A percentile compares a stretch with the other conserved stretches of the same genome.
These are phyloP conservation scores for Indicator maculatus DNA, from an alignment of 2,113 vertebrate species.

Conservation along the genomic window DNA sequence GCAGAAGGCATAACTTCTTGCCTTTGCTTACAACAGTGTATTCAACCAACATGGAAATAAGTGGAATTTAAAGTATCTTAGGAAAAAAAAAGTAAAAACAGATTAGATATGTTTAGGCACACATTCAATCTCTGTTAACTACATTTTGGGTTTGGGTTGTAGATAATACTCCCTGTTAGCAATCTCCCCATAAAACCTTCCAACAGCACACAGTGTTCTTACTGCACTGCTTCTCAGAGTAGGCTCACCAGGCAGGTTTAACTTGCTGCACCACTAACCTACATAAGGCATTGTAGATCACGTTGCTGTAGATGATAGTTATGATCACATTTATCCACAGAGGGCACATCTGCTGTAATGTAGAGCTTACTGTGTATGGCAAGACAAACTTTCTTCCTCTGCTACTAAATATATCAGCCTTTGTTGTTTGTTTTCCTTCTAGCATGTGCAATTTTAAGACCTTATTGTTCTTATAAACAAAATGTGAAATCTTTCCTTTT, in stretches of 20 bases:
- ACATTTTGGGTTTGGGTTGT: background rate
- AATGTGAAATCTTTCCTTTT: background rate
- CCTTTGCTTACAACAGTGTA: background rate
- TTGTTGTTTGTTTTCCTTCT: background rate
- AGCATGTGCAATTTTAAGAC: background rate
- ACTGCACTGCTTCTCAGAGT: background rate
- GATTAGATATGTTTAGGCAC: background rate
- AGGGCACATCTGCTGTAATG: background rate
- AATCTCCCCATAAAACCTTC: background rate
- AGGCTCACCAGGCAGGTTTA: background rate
- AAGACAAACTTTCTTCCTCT: background rate
- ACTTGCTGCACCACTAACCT: background rate
- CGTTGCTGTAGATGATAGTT: background rate
- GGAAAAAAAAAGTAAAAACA: background rate
- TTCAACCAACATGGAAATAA: background rate
- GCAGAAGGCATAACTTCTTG: background rate
- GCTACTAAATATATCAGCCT: background rate
- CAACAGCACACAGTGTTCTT: background rate
- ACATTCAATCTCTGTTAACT: background rate
- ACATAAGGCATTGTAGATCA: too few species aligned
- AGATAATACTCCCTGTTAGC: background rate
- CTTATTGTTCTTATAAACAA: background rate
- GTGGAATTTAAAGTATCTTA: background rate
- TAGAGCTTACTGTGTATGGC: background rate
- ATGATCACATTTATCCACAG: background rate